phyloP scores from a whole-genome alignment of 2,797 vertebrate species.

The Stomatorhinus walkeri region DNA sequence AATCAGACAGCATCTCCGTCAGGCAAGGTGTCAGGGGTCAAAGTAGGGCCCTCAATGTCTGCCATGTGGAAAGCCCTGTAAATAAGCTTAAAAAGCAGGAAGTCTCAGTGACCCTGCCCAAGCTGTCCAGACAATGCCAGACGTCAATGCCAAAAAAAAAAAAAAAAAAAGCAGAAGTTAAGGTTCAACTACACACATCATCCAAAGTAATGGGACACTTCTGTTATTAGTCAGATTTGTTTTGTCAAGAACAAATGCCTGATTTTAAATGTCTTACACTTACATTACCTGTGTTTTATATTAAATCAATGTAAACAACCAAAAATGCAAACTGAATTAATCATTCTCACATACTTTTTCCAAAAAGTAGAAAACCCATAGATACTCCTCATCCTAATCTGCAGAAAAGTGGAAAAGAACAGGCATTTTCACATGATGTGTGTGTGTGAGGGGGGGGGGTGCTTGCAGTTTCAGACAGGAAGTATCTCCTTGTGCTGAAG shows the following conservation, averaged over 20 bases:
- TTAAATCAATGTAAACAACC: neutral
- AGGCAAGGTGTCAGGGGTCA: neutral
- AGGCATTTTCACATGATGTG: neutral
- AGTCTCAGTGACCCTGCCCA: neutral
- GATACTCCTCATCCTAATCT: neutral
- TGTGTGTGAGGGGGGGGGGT: too few relatives aligned
- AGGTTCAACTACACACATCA: neutral
- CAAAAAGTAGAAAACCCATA: neutral
- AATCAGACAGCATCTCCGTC: neutral
- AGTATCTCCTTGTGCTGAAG: neutral
- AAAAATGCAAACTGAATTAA: neutral
- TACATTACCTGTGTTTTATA: neutral
- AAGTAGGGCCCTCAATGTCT: neutral
- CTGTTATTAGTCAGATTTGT: neutral
- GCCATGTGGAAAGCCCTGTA: neutral
- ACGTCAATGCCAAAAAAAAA: neutral
- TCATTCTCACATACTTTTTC: neutral
- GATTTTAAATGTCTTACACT: neutral
- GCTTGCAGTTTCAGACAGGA: constrained; percentile 4
- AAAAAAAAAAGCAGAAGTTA: neutral
- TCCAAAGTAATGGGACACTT: neutral
- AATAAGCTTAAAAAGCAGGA: neutral
- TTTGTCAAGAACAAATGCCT: neutral
- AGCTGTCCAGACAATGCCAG: neutral
- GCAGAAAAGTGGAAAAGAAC: neutral